phyloP scores from a whole-genome alignment of 2,113 vertebrate genomes.

The Rhea pennata region DNA sequence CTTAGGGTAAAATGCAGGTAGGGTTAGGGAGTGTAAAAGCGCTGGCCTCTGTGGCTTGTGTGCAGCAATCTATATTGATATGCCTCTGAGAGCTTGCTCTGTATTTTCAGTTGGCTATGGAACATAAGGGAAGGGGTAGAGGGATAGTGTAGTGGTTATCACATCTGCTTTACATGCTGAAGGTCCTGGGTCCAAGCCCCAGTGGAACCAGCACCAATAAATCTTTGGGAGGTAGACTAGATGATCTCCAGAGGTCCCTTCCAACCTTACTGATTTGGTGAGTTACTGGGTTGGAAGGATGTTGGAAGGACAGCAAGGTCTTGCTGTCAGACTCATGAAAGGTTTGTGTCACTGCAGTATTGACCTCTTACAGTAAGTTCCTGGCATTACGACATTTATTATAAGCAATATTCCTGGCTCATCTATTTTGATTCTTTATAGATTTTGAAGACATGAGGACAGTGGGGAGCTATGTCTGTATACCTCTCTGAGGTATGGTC shows the following conservation, averaged over 20 bases:
- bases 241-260: too few species aligned
- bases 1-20: background rate
- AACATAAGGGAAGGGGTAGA: background rate
- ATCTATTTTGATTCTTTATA: background rate
- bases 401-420: background rate
- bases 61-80: background rate
- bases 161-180: too few species aligned
- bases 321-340: background rate
- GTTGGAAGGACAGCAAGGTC: background rate
- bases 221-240: too few species aligned
- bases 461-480: background rate
- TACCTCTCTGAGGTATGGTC: background rate
- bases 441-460: background rate
- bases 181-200: too few species aligned
- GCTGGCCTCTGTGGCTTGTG: background rate
- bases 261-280: too few species aligned
- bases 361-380: background rate
- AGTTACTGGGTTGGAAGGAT: background rate
- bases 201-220: too few species aligned
- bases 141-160: too few species aligned
- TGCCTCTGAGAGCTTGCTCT: background rate
- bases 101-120: background rate
- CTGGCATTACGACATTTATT: background rate
- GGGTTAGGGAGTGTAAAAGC: too few species aligned
- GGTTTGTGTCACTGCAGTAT: background rate